phyloP scores from a whole-genome alignment of 2,113 vertebrate genomes.

The Phalacrocorax aristotelis region DNA sequence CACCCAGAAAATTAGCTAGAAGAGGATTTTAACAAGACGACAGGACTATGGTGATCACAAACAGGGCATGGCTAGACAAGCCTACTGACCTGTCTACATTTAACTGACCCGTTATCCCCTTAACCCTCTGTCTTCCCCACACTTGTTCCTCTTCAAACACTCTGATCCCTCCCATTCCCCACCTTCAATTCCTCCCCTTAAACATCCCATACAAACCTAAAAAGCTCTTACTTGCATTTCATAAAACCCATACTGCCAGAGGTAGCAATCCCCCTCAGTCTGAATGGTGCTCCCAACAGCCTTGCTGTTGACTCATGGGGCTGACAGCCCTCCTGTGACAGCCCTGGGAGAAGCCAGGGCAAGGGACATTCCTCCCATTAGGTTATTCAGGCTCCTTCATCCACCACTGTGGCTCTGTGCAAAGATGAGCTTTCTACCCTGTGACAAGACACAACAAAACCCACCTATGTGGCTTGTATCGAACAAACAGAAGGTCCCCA shows the following conservation, averaged over 20 bases:
- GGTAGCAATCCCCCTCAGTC: neutral
- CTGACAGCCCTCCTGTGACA: neutral
- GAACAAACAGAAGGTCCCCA: neutral
- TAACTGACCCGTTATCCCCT: neutral
- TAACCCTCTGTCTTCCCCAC: neutral
- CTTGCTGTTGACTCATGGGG: neutral
- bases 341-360: neutral
- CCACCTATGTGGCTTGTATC: neutral
- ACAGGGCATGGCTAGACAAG: neutral
- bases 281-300: neutral
- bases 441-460: neutral
- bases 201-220: neutral
- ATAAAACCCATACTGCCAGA: neutral
- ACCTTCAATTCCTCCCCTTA: neutral
- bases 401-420: rapidly evolving
- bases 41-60: neutral
- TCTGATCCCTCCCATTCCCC: neutral
- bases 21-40: neutral
- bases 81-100: no score
- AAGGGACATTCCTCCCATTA: rapidly evolving
- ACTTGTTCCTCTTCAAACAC: neutral
- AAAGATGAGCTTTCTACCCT: neutral
- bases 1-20: neutral
- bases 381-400: neutral
- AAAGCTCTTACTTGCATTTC: no score